Evolutionary conservation across 2,888 invertebrate species (phyloP), one percentile per base, ranked within the genome.

Genomic region (Diachrysia chrysitis): DNA sequence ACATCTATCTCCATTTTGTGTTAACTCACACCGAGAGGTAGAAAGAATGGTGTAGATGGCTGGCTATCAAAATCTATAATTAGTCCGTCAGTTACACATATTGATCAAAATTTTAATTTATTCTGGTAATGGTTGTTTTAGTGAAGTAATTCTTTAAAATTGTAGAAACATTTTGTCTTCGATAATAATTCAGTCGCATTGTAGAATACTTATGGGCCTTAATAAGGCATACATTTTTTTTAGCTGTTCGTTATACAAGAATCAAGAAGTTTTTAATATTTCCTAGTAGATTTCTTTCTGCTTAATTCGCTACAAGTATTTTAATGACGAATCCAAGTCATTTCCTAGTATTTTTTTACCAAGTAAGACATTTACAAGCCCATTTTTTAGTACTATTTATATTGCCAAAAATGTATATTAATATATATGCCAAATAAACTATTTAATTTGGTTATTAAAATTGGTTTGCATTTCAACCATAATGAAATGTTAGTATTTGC

Each of bases 241-340:
- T 21, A 51, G 19, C 48, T 12, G 21, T 51, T 60, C 58, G 29
- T 48, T 37, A 60, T 25, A 56, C n/a, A 71, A 71, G 42, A 71
- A 58, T 60, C 71, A 58, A 76, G 25, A 51, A 42, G 54, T 72
- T 76, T 61, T 51, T 23, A 60, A 61, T 66, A 71, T 57, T 57
- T 59, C 17, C 67, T 60, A 66, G 73, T 63, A 57, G 21, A 32
- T 17, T 21, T 23, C 59, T 57, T 62, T 57, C 65, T 25, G 35
- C 65, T 76, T 61, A 55, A 58, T 25, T 60, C 32, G 46, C 37
- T 62, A 17, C 48, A 51, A 12, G 58, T 58, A 46, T 55, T 25
- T 62, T 58, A 58, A 71, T 65, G 76, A 71, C 73, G n/a, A 70
- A 61, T 61, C 58, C 63, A 17, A 51, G 77, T 77, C 59, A 51